These are phyloP conservation scores for Hemiscyllium ocellatum DNA, from an alignment of 2,113 vertebrate genomes.

Conservation along the genomic window DNA sequence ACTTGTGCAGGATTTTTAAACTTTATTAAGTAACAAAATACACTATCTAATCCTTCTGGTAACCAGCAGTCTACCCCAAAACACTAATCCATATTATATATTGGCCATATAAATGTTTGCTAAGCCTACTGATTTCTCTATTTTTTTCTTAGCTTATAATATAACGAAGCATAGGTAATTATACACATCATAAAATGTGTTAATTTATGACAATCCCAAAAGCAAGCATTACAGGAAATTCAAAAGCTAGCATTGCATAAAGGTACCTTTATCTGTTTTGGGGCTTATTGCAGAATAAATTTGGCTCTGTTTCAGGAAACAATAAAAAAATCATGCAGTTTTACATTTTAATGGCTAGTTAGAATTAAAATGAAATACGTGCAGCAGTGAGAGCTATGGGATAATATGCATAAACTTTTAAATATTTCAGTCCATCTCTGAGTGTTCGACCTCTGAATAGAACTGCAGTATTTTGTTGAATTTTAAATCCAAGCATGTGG, in stretches of 20 bases:
- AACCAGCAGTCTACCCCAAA: background rate
- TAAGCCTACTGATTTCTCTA: background rate
- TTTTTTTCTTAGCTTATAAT: constrained; percentile 21
- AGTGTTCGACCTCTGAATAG: background rate
- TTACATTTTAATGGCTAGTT: constrained; percentile 1
- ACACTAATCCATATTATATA: constrained; percentile 24
- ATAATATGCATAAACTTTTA: background rate
- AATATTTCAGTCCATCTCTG: background rate
- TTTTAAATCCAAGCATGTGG: background rate
- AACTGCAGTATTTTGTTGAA: background rate
- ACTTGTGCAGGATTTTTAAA: constrained; percentile 26
- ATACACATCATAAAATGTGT: constrained; percentile 31
- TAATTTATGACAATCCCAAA: constrained; percentile 20
- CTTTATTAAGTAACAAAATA: constrained; percentile 33
- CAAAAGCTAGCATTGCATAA: constrained; percentile 16
- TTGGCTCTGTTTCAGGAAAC: background rate
- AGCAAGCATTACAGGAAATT: constrained; percentile 21
- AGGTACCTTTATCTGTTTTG: background rate
- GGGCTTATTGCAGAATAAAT: constrained; percentile 21
- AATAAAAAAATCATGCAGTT: background rate
- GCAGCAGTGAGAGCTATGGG: background rate
- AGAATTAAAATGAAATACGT: background rate
- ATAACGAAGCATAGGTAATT: constrained; percentile 30
- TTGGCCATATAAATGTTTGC: background rate
- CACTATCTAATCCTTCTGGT: constrained; percentile 3